A percentile compares a stretch with the other conserved stretches of the same genome.
Evolutionary conservation across 2,888 invertebrate species (phyloP).

Genomic region (Hymenopus coronatus): DNA sequence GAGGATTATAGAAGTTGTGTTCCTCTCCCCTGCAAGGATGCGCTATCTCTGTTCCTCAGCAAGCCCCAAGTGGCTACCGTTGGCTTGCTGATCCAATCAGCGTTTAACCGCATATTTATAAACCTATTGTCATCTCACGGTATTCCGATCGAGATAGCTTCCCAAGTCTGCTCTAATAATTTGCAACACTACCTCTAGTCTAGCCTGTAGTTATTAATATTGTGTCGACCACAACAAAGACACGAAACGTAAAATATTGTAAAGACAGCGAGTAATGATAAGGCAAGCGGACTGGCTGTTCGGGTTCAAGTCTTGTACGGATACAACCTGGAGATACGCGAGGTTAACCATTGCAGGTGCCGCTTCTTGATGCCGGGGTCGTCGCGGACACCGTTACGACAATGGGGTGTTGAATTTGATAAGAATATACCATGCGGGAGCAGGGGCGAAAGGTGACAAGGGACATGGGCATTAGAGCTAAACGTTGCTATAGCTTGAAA

Average conservation of each 20-base stretch:
- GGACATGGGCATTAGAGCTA: too few relatives aligned
- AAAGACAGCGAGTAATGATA: not conserved
- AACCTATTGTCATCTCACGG: conserved; percentile 15
- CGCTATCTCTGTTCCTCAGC: not conserved
- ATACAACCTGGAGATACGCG: not conserved
- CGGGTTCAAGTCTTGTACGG: not conserved
- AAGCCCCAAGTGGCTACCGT: not conserved
- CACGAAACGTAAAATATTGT: not conserved
- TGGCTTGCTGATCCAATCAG: not conserved
- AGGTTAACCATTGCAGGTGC: not conserved
- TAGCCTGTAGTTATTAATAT: not conserved
- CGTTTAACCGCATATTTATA: conserved; percentile 1
- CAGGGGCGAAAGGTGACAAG: not conserved
- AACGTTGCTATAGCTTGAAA: too few relatives aligned
- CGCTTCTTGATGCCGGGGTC: not conserved
- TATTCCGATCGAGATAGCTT: not conserved
- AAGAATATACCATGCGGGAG: not conserved
- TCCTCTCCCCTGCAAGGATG: not conserved
- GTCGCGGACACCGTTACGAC: not conserved
- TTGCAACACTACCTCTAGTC: not conserved
- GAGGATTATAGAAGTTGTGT: conserved; percentile 31
- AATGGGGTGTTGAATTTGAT: not conserved
- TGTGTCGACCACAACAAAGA: not conserved
- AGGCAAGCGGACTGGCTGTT: not conserved
- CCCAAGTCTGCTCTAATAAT: not conserved